Evolutionary conservation across 1,140 invertebrate genomes (phyloP).

Genomic region (Harlomillsia oculata): DNA sequence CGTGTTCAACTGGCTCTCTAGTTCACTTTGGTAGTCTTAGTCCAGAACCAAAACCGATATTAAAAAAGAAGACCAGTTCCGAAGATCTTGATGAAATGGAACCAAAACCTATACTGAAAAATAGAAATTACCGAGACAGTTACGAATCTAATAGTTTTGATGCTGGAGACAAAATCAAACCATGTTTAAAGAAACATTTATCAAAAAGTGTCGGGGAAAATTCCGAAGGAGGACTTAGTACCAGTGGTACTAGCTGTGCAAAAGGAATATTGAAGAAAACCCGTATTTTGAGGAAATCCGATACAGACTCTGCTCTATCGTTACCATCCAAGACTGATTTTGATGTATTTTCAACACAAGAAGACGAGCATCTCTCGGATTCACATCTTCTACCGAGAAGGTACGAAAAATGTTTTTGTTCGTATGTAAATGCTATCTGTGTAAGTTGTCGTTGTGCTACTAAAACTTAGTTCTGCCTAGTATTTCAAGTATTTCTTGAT

Average conservation of each 20-base stretch:
- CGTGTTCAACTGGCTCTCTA: slow-evolving; percentile 23
- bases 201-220: slow-evolving; percentile 23
- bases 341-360: too few relatives aligned
- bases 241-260: neutral
- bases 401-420: too few relatives aligned
- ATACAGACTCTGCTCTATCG: slow-evolving; percentile 3
- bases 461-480: too few relatives aligned
- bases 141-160: slow-evolving; percentile 12
- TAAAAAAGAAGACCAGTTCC: slow-evolving; percentile 71
- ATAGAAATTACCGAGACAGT: slow-evolving; percentile 18
- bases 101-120: slow-evolving; percentile 68
- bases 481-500: too few relatives aligned
- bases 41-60: slow-evolving; percentile 58
- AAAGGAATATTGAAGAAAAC: slow-evolving; percentile 23
- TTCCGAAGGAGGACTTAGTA: neutral
- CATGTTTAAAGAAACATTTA: slow-evolving; percentile 29
- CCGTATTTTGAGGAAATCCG: slow-evolving; percentile 13
- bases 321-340: slow-evolving; percentile 2
- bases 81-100: slow-evolving; percentile 64
- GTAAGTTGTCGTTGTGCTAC: too few relatives aligned
- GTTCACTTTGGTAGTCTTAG: slow-evolving; percentile 9
- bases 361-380: too few relatives aligned
- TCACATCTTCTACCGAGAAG: too few relatives aligned
- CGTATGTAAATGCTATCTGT: too few relatives aligned
- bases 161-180: slow-evolving; percentile 22